Percentiles rank a stretch among this genome's conserved stretches.
Evolutionary conservation across 2,888 invertebrate genomes (phyloP).

Genomic region (Ochropacha duplaris): DNA sequence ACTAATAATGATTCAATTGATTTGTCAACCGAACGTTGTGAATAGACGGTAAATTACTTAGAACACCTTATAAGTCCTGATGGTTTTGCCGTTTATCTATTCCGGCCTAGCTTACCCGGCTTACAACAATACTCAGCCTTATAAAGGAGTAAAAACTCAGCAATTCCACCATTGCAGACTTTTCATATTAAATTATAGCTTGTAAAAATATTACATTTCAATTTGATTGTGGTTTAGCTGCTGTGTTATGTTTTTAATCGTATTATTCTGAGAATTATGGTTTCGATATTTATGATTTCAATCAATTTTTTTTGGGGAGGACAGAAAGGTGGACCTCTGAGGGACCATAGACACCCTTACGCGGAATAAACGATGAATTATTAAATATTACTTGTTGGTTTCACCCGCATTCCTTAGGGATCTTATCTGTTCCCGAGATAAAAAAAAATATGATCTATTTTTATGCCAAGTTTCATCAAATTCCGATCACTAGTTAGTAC

Average conservation of each 20-base stretch:
- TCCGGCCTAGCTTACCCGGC: neutral
- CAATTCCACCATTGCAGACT: neutral
- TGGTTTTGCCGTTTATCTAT: neutral
- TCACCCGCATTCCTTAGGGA: no score
- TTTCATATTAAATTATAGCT: neutral
- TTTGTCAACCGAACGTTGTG: neutral
- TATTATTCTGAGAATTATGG: no score
- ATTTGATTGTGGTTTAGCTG: neutral
- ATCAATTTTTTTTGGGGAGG: no score
- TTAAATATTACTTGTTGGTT: no score
- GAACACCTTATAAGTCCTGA: conserved; percentile 6
- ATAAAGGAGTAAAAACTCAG: neutral
- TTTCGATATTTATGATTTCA: no score
- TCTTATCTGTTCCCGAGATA: no score
- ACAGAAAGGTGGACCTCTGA: no score
- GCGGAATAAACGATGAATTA: no score
- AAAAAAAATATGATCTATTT: no score
- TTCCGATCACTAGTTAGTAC: no score
- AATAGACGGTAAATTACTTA: conserved; percentile 2
- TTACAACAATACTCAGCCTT: neutral
- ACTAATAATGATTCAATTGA: neutral
- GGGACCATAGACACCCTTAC: no score
- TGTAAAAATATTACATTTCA: neutral
- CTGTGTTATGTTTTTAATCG: neutral
- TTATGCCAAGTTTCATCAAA: no score